Base-by-base conservation (phyloP, 2,888 invertebrate species). In the Ochropleura plecta region DNA sequence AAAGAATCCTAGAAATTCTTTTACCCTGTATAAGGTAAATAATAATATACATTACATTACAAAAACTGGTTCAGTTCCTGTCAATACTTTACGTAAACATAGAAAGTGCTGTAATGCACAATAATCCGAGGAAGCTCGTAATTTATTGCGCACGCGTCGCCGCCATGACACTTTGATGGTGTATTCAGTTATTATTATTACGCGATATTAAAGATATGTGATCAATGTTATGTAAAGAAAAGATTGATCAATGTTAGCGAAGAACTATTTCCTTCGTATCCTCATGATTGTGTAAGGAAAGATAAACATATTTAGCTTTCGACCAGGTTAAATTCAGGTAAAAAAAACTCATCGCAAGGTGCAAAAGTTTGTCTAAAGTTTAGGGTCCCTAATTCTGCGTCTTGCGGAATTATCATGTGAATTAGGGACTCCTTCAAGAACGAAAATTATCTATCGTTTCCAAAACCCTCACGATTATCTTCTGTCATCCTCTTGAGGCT, bases 61-160 rank as follows among this genome's bases (percentile, higher is more conserved):
- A 81, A 65, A 69, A 82, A 73, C 85, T 76, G 40, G 72, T 70
- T 18, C n/a, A 81, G 59, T 81, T 73, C 64, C 73, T 70, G 68
- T 73, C 82, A 81, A 76, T 76, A 84, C 14, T 76, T 82, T 81
- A 73, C 51, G 82, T 85, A 72, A 76, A 76, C 74, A 73, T 72
- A 76, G 85, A 81, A 85, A 87, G 82, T 84, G 57, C 79, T 16
- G 78, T 73, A 74, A 81, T 66, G 72, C 59, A 57, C 64, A 60
- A 75, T 78, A 57, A 78, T 70, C 62, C 46, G 59, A 75, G 73
- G 78, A 85, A 87, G 65, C 69, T 14, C 14, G 62, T 72, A 46
- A 81, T 65, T 73, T 73, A 68, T 65, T 80, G 73, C 48, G 55
- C 60, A 9, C 14, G 49, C 60, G 76, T 5, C 68, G 76, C 10